Conservation (phyloP, 2,888 invertebrate genomes). For the Nesidiocoris tenuis region DNA sequence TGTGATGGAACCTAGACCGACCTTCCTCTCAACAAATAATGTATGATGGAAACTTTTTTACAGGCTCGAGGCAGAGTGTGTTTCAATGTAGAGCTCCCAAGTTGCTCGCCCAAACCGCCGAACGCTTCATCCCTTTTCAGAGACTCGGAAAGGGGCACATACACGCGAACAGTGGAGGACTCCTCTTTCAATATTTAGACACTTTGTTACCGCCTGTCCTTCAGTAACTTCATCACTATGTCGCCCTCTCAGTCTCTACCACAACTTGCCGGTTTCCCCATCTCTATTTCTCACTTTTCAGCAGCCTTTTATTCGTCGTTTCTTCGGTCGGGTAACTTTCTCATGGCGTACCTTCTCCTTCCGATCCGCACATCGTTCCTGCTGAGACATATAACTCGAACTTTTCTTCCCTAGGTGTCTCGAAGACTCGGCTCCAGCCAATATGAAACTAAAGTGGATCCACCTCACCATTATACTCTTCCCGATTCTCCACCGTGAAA, state of each 20-base stretch:
- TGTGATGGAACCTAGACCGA: not conserved
- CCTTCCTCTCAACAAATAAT: slow-evolving; percentile 40
- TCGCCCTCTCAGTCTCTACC: not conserved
- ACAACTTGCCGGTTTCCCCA: not conserved
- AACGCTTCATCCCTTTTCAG: slow-evolving; percentile 42
- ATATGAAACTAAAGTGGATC: not conserved
- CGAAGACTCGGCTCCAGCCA: not conserved
- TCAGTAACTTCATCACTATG: not conserved
- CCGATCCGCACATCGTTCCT: not conserved
- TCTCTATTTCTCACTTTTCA: not conserved
- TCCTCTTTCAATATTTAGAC: slow-evolving; percentile 43
- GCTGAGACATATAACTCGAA: not conserved
- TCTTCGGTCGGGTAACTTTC: not conserved
- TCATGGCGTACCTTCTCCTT: not conserved
- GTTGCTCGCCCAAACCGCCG: slow-evolving; percentile 41
- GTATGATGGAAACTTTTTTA: slow-evolving; percentile 45
- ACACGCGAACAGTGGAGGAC: slow-evolving; percentile 5
- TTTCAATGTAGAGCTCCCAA: slow-evolving; percentile 40
- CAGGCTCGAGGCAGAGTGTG: slow-evolving; percentile 40
- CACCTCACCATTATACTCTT: not conserved
- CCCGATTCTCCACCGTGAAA: too few species aligned
- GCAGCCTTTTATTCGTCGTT: slow-evolving; percentile 1
- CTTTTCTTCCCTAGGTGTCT: not conserved
- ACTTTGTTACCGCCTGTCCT: slow-evolving; percentile 34
- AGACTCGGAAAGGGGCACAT: not conserved